phyloP scores from a whole-genome alignment of 2,113 vertebrate species.

The Apaloderma vittatum region DNA sequence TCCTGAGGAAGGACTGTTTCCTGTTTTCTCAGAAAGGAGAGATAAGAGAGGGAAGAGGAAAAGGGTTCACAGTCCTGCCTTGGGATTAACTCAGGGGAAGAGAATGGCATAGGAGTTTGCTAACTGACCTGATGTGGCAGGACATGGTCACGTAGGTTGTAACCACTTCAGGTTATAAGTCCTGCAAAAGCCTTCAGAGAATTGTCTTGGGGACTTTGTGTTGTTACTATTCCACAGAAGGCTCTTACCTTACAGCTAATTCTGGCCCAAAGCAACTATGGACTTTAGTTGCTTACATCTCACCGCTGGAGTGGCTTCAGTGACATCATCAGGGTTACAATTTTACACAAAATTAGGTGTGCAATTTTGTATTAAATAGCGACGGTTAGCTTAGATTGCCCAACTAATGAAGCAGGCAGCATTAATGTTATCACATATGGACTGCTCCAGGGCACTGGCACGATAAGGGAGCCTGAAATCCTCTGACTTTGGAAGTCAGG shows the following conservation, averaged over 20 bases:
- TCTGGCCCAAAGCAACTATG: neutral
- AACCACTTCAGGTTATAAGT: neutral
- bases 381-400: slow-evolving; percentile 53
- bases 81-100: neutral
- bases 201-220: neutral
- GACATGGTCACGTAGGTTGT: fast-evolving
- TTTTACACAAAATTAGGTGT: slow-evolving; percentile 83
- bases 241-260: neutral
- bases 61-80: fast-evolving
- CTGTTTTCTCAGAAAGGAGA: neutral
- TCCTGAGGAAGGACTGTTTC: no score
- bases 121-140: neutral
- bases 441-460: slow-evolving; percentile 53
- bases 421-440: slow-evolving; percentile 69
- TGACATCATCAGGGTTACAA: slow-evolving; percentile 76
- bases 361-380: slow-evolving; percentile 82
- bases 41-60: neutral
- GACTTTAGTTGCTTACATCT: neutral
- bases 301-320: slow-evolving; percentile 58
- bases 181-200: neutral
- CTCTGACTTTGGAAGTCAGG: neutral
- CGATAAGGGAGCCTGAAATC: neutral
- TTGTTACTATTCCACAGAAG: neutral
- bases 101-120: neutral
- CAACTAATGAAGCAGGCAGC: slow-evolving; percentile 72